Conservation (phyloP, 2,113 vertebrate genomes). For the Centrocercus urophasianus region DNA sequence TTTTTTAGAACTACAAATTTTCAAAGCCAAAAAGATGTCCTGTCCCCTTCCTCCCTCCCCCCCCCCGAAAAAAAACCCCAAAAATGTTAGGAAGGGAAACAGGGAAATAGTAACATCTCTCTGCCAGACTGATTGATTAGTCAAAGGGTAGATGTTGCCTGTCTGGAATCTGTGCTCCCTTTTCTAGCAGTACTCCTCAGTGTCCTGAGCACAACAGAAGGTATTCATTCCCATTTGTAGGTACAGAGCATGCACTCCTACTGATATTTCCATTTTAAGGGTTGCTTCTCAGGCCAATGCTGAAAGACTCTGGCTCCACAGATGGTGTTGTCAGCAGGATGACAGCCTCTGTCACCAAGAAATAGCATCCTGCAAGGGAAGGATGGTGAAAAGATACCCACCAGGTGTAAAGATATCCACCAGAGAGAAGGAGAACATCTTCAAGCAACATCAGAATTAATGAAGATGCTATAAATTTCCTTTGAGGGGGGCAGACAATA, state of each 20-base stretch:
- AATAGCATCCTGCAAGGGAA: background rate
- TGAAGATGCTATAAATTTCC: background rate
- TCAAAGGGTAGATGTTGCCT: background rate
- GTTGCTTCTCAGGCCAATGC: background rate
- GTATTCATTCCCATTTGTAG: fast-evolving
- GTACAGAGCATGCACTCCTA: fast-evolving
- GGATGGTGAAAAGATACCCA: background rate
- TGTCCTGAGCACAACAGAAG: background rate
- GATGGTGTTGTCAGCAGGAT: background rate
- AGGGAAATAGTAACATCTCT: fast-evolving
- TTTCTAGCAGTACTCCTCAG: background rate
- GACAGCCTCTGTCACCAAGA: background rate
- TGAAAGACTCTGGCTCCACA: background rate
- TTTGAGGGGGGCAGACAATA: background rate
- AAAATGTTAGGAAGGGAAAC: background rate
- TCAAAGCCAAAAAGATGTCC: background rate
- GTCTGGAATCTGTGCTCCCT: background rate
- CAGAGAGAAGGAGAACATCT: background rate
- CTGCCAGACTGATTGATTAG: background rate
- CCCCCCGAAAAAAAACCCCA: background rate
- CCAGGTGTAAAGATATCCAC: background rate
- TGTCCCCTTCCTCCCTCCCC: background rate
- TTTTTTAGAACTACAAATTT: background rate
- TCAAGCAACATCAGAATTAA: background rate
- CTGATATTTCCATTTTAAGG: background rate